Conservation (phyloP, 2,113 vertebrate species). For the Microtus oregoni region DNA sequence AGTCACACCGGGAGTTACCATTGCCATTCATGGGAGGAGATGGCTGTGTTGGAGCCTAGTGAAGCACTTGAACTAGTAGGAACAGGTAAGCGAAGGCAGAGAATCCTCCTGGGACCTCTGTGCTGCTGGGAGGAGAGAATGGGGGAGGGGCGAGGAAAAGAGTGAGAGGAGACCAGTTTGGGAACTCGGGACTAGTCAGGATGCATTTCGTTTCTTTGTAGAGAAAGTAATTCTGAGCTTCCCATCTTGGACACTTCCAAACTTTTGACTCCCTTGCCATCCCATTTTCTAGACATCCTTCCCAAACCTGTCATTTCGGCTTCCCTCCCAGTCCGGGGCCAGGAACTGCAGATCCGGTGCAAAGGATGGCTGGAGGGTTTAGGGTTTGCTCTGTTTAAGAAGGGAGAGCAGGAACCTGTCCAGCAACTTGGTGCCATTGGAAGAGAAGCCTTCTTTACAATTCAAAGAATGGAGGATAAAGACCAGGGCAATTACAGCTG, state of each 20-base stretch:
- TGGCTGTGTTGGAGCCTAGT: slow-evolving; percentile 81
- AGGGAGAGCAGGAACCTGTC: slow-evolving; percentile 75
- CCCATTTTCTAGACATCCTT: slow-evolving; percentile 77
- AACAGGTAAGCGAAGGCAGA: slow-evolving; percentile 74
- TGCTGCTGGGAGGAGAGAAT: background rate
- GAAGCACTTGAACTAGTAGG: slow-evolving; percentile 79
- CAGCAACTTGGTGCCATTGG: slow-evolving; percentile 72
- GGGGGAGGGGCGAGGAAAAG: background rate
- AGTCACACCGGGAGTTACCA: slow-evolving; percentile 77
- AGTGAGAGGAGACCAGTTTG: background rate
- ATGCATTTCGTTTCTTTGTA: slow-evolving; percentile 15
- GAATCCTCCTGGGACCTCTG: background rate
- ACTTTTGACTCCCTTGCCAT: slow-evolving; percentile 41
- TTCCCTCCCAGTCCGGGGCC: slow-evolving; percentile 64
- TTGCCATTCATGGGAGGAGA: slow-evolving; percentile 82
- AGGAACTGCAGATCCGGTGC: slow-evolving; percentile 73
- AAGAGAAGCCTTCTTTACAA: slow-evolving; percentile 79
- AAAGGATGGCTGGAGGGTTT: slow-evolving; percentile 81
- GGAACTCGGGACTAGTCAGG: background rate
- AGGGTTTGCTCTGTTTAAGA: slow-evolving; percentile 78
- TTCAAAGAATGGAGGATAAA: slow-evolving; percentile 80
- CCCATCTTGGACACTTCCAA: slow-evolving; percentile 31
- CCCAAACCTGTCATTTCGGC: slow-evolving; percentile 81
- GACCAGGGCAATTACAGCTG: slow-evolving; percentile 81
- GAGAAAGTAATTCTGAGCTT: slow-evolving; percentile 9